Conservation (phyloP, 1,140 invertebrate genomes). For the Cydia strobilella region DNA sequence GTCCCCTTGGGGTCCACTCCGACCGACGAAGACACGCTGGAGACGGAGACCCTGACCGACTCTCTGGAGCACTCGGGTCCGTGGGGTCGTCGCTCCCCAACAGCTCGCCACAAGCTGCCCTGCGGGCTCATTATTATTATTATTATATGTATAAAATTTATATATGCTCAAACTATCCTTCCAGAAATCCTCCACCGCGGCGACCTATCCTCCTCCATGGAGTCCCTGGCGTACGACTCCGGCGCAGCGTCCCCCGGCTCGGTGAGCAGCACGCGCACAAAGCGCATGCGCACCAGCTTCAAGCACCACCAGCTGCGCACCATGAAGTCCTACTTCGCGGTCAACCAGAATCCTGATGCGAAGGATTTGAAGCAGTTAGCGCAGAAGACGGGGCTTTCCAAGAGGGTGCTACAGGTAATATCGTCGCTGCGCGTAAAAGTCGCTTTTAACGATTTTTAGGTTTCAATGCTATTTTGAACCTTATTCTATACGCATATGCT, state of each 20-base stretch:
- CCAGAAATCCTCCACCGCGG: conserved; percentile 87
- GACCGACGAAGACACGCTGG: too few relatives aligned
- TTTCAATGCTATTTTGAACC: too few relatives aligned
- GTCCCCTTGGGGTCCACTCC: too few relatives aligned
- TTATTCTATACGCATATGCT: too few relatives aligned
- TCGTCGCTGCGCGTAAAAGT: too few relatives aligned
- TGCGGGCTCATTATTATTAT: too few relatives aligned
- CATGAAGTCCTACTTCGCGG: conserved; percentile 98
- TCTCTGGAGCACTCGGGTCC: too few relatives aligned
- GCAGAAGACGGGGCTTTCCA: conserved; percentile 97
- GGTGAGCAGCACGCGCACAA: conserved; percentile 84
- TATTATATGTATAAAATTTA: too few relatives aligned
- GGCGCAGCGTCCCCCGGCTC: conserved; percentile 87
- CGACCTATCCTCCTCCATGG: conserved; percentile 88
- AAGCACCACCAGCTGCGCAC: conserved; percentile 98
- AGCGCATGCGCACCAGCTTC: conserved; percentile 97
- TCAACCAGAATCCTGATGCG: conserved; percentile 98
- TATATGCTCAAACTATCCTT: conserved; percentile 37
- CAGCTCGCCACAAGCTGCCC: too few relatives aligned
- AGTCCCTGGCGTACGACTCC: conserved; percentile 87
- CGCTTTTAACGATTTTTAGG: too few relatives aligned
- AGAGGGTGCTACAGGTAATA: conserved; percentile 98
- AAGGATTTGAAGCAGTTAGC: conserved; percentile 97
- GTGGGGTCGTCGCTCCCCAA: too few relatives aligned
- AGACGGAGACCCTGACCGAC: too few relatives aligned